Evolutionary conservation across 2,797 vertebrate genomes (phyloP).

Genomic region (Merluccius polli): DNA sequence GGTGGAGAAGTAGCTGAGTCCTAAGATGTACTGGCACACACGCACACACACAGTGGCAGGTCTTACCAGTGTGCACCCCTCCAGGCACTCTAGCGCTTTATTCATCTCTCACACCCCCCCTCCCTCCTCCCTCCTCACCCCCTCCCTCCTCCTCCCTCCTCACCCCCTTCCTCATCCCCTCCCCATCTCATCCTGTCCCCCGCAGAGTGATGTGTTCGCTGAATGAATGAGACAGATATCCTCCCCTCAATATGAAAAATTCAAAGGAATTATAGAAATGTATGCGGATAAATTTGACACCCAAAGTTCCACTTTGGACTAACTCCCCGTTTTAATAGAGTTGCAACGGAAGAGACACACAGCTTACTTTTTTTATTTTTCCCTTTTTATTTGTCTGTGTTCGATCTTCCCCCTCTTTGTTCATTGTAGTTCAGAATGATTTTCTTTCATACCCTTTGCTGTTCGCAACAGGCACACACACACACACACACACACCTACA

Average conservation of each 20-base stretch:
- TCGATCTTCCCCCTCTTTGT: neutral
- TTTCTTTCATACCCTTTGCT: neutral
- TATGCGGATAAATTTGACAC: neutral
- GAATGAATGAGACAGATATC: neutral
- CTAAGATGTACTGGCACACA: neutral
- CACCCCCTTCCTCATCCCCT: too few relatives aligned
- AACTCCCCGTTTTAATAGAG: neutral
- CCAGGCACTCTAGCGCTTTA: neutral
- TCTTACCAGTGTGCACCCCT: neutral
- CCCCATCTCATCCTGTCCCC: neutral
- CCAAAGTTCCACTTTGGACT: neutral
- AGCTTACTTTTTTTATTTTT: neutral
- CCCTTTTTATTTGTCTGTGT: neutral
- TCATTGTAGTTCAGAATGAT: neutral
- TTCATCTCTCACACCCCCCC: neutral
- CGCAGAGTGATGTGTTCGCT: neutral
- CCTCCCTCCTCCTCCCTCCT: too few relatives aligned
- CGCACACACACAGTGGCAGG: neutral
- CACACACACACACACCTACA: neutral
- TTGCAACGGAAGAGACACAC: neutral
- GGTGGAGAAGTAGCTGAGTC: too few relatives aligned
- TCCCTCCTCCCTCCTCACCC: neutral
- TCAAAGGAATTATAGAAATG: neutral
- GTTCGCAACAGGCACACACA: neutral
- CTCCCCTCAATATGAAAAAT: slow-evolving; percentile 1